Evolutionary conservation across 2,797 vertebrate species (phyloP), one percentile per base, ranked within the genome.

Genomic region (Gadopsis marmoratus): DNA sequence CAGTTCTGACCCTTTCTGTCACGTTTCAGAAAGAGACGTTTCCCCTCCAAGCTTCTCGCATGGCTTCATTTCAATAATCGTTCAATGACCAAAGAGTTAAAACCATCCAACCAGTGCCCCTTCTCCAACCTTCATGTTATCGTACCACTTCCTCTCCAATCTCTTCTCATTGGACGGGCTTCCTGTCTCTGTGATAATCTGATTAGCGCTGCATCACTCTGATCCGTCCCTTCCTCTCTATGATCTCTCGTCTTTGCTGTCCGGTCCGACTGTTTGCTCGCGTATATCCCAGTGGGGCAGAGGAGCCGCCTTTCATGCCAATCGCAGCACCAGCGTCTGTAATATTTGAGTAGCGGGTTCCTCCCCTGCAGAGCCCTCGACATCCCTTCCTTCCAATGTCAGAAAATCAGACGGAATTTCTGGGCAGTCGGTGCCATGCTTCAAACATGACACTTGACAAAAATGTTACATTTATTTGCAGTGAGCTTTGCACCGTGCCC

Each of bases 141-240:
- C 5, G 1, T 12, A 35, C 37, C 4, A 29, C 55, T 41, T 84
- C 48, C 29, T 31, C 54, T 45, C 11, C 53, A 53, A 29, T 63
- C 71, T 37, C 70, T 60, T 70, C 72, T 67, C 60, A 53, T 50
- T 61, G 76, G 63, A 85, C 71, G 54, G 31, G 16, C 73, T 69
- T 54, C 54, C 71, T 60, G 47, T 79, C 5, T 43, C 83, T 56
- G 63, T 75, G 78, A 56, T 76, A 68, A 78, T 81, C 80, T 69
- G 71, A 86, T 87, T 84, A 86, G 67, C 70, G 64, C 70, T 8
- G 16, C 67, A 33, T 63, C 65, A 39, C 51, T 67, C 73, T 51
- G 35, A 80, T 76, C 77, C 14, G 1, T 59, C 53, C 31, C 29
- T 48, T 35, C 50, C 55, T 66, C 41, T 56, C 56, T 73, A 10